These are phyloP conservation scores for Ursus arctos DNA, from an alignment of 2,113 vertebrate genomes.

Conservation along the genomic window DNA sequence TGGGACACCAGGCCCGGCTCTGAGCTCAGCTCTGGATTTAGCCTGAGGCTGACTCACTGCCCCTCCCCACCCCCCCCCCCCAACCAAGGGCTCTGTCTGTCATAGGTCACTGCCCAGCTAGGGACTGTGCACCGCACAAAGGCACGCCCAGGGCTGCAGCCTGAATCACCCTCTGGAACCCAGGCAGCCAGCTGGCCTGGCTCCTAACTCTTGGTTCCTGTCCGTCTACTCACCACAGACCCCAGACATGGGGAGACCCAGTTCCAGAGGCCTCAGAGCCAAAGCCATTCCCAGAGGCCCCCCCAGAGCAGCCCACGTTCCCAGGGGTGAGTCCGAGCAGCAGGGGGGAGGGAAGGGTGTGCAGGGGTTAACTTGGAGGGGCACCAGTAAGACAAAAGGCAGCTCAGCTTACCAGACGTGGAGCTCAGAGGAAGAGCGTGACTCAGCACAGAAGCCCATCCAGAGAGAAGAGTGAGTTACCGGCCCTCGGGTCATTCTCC, in stretches of 20 bases:
- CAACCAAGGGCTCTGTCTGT: background rate
- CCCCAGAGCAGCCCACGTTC: background rate
- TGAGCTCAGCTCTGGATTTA: slow-evolving; percentile 81
- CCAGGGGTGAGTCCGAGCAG: slow-evolving; percentile 3
- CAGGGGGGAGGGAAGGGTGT: background rate
- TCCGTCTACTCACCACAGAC: background rate
- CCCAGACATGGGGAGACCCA: background rate
- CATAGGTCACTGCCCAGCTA: slow-evolving; percentile 70
- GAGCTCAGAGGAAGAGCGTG: background rate
- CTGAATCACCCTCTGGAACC: slow-evolving; percentile 59
- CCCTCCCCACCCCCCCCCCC: background rate
- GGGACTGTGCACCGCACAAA: slow-evolving; percentile 46
- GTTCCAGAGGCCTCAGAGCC: slow-evolving; percentile 19
- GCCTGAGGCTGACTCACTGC: slow-evolving; percentile 76
- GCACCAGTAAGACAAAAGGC: slow-evolving; percentile 39
- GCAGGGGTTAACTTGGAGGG: slow-evolving; percentile 53
- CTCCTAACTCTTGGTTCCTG: background rate
- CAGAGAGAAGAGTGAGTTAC: background rate
- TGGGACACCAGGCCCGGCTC: slow-evolving; percentile 47
- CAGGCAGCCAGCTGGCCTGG: background rate
- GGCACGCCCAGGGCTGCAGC: slow-evolving; percentile 61
- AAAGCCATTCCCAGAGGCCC: background rate
- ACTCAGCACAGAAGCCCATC: slow-evolving; percentile 20
- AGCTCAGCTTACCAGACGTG: slow-evolving; percentile 61
- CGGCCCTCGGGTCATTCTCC: background rate